A percentile compares a stretch with the other conserved stretches of the same genome.
Conservation (phyloP, 2,888 invertebrate species). For the Drosophila yooni region DNA sequence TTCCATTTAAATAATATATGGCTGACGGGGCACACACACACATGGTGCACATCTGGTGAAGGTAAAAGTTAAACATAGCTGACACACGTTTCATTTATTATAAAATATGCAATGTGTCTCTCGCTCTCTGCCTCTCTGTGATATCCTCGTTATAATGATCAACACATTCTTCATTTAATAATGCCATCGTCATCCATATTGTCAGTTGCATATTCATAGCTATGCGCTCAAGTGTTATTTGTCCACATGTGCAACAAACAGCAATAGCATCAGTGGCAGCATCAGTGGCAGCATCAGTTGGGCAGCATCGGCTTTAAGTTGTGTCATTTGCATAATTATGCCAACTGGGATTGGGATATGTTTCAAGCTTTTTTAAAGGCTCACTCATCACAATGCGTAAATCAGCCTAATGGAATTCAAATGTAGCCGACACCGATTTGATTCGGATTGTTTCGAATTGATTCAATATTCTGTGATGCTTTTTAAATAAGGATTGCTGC, state of each 20-base stretch:
- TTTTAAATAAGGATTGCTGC: background rate
- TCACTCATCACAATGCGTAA: slow-evolving; percentile 32
- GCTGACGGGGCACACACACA: slow-evolving; percentile 21
- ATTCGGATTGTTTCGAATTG: slow-evolving; percentile 6
- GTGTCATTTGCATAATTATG: slow-evolving; percentile 59
- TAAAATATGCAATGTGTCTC: slow-evolving; percentile 69
- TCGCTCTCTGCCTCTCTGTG: background rate
- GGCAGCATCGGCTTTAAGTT: slow-evolving; percentile 25
- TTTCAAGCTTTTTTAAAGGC: slow-evolving; percentile 23
- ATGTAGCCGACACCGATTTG: slow-evolving; percentile 21
- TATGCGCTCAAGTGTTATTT: background rate
- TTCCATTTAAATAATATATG: slow-evolving; percentile 71
- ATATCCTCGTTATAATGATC: slow-evolving; percentile 28
- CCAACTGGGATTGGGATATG: slow-evolving; percentile 18
- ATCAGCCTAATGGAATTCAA: slow-evolving; percentile 54
- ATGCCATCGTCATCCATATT: slow-evolving; percentile 53
- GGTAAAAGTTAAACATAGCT: slow-evolving; percentile 72
- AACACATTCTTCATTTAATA: slow-evolving; percentile 71
- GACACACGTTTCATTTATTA: slow-evolving; percentile 79
- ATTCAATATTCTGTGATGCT: slow-evolving; percentile 1
- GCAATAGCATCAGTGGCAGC: slow-evolving; percentile 1
- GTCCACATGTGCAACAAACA: background rate
- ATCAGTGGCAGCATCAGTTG: background rate
- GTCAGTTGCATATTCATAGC: slow-evolving; percentile 36
- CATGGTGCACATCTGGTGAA: slow-evolving; percentile 25